Percentiles rank a stretch among this genome's conserved stretches.
These are phyloP conservation scores for Turritopsis rubra DNA, from an alignment of 30 jellyfish, hydroid and myxozoan genomes.

Conservation along the genomic window DNA sequence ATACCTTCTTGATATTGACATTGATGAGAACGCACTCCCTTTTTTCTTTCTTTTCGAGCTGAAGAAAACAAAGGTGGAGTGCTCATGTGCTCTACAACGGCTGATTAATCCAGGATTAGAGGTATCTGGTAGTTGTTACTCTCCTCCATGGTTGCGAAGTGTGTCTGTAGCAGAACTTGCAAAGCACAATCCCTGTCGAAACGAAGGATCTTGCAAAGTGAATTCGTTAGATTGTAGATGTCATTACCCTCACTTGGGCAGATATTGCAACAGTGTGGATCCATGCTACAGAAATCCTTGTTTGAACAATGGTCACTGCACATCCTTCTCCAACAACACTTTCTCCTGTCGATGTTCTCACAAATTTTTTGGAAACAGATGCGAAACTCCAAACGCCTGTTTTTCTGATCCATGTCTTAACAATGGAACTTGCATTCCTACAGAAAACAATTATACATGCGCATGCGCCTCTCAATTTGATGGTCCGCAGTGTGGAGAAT, in stretches of 20 bases:
- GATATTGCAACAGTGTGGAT: not conserved
- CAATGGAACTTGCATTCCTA: not conserved
- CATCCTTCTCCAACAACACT: not conserved
- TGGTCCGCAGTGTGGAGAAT: not conserved
- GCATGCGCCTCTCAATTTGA: not conserved
- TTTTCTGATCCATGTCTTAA: not conserved
- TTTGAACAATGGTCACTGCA: not conserved
- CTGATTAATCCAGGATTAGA: not conserved
- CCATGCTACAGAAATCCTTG: not conserved
- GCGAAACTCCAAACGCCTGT: not conserved
- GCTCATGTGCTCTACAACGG: not conserved
- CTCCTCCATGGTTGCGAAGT: not conserved
- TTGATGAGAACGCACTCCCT: not conserved
- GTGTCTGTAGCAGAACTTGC: not conserved
- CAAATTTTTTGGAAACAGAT: not conserved
- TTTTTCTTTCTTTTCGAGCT: not conserved
- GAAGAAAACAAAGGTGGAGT: not conserved
- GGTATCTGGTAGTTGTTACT: not conserved
- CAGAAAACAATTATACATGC: not conserved
- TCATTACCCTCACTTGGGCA: not conserved
- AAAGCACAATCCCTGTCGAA: not conserved
- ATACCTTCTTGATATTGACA: not conserved
- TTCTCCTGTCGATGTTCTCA: not conserved
- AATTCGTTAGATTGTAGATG: not conserved
- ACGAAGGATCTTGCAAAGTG: not conserved